Evolutionary conservation across 2,113 vertebrate genomes (phyloP).

Genomic region (Myrmecobius fasciatus): DNA sequence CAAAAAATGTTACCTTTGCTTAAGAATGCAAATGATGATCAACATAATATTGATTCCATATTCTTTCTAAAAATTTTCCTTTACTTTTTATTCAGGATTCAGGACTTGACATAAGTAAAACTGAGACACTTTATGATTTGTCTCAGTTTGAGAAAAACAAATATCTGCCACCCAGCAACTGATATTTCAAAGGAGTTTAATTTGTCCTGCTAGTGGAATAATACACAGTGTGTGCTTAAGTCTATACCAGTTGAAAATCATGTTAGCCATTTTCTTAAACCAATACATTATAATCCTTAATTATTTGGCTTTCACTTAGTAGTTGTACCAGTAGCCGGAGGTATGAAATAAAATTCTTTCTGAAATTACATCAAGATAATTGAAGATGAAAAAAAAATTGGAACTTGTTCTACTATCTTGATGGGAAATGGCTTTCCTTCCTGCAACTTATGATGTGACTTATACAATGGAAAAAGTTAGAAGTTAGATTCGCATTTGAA

Average conservation of each 20-base stretch:
- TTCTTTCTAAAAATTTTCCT: neutral
- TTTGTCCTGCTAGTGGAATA: neutral
- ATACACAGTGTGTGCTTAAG: neutral
- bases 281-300: neutral
- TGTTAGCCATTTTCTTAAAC: neutral
- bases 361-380: neutral
- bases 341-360: neutral
- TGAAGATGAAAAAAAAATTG: neutral
- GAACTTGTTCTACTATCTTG: neutral
- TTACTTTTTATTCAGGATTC: neutral
- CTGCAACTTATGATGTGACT: neutral
- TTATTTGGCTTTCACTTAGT: neutral
- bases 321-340: neutral
- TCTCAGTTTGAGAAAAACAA: neutral
- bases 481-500: neutral
- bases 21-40: neutral
- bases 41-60: neutral
- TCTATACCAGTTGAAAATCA: neutral
- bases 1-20: neutral
- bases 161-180: neutral
- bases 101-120: neutral
- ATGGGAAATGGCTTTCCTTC: neutral
- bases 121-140: fast-evolving
- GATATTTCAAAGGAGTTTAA: neutral
- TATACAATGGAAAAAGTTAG: neutral